Evolutionary conservation across 2,797 vertebrate species (phyloP).

Genomic region (Gobio occitaniae): DNA sequence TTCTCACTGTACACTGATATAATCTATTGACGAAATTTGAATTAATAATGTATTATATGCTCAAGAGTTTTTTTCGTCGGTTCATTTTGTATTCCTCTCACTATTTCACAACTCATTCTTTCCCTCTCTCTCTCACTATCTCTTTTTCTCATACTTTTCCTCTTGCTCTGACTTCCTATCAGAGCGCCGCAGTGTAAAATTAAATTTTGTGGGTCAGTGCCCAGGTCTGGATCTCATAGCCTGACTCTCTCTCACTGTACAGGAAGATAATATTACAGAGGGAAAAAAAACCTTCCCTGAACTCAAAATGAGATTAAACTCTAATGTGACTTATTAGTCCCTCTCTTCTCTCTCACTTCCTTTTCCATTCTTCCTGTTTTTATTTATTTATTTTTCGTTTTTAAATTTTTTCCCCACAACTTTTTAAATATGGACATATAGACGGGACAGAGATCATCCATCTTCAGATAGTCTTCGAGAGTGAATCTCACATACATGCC

Average conservation of each 20-base stretch:
- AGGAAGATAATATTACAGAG: constrained; percentile 23
- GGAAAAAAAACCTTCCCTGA: constrained; percentile 17
- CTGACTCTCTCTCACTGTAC: constrained; percentile 19
- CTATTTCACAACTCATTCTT: background rate
- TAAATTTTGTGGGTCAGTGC: constrained; percentile 76
- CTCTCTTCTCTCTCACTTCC: constrained; percentile 16
- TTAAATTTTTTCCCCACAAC: background rate
- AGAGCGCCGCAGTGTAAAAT: constrained; percentile 72
- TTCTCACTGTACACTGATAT: background rate
- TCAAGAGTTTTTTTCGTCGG: background rate
- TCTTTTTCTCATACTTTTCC: constrained; percentile 45
- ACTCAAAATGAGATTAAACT: constrained; percentile 35
- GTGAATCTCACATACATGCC: background rate
- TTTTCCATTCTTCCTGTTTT: background rate
- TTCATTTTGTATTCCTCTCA: constrained; percentile 19
- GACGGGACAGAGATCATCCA: background rate
- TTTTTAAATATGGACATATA: background rate
- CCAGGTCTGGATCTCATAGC: constrained; percentile 72
- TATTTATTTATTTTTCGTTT: background rate
- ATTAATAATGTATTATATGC: background rate
- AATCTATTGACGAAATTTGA: background rate
- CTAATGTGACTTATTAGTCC: constrained; percentile 36
- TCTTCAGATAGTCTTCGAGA: background rate
- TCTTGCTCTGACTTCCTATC: constrained; percentile 74
- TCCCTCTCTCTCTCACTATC: constrained; percentile 35